phyloP scores from a whole-genome alignment of 53 echinoderm and acorn worm genomes.

The Patiria pectinifera region DNA sequence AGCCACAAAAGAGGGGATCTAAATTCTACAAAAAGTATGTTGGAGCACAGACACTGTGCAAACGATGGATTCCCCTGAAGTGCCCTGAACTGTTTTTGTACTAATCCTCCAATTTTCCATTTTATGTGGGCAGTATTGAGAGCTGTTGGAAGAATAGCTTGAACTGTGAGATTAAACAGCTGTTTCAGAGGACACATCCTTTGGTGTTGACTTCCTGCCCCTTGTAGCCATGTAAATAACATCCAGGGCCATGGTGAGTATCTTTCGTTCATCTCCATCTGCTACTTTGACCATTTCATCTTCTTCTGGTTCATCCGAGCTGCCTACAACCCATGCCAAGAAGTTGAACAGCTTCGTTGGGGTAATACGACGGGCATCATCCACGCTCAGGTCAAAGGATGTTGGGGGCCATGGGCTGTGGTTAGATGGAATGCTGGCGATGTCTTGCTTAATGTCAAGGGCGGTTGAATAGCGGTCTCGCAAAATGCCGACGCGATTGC shows the following conservation, averaged over 20 bases:
- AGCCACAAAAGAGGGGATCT: too few relatives aligned
- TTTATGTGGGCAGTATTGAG: too few relatives aligned
- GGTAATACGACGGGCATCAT: conserved; percentile 40
- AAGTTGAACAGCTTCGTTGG: conserved; percentile 66
- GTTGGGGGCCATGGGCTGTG: conserved; percentile 73
- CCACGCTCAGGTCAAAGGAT: conserved; percentile 55
- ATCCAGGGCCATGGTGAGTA: conserved; percentile 54
- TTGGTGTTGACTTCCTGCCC: conserved; percentile 55
- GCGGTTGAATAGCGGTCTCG: conserved; percentile 63
- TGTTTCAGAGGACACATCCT: conserved; percentile 29
- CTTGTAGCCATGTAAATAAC: conserved; percentile 46
- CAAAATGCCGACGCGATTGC: conserved; percentile 4
- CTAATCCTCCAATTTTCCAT: too few relatives aligned
- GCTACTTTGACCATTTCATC: conserved; percentile 6
- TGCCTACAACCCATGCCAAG: conserved; percentile 68
- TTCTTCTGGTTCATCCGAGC: conserved; percentile 40
- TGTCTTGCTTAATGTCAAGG: conserved; percentile 21
- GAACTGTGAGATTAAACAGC: too few relatives aligned
- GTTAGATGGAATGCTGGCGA: neutral
- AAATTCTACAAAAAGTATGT: too few relatives aligned
- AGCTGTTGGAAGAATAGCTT: too few relatives aligned
- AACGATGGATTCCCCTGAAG: too few relatives aligned
- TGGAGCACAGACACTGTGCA: too few relatives aligned
- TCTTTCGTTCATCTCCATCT: conserved; percentile 34
- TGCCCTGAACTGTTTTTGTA: too few relatives aligned